Evolutionary conservation across 2,888 invertebrate genomes (phyloP).

Genomic region (Ochropacha duplaris): DNA sequence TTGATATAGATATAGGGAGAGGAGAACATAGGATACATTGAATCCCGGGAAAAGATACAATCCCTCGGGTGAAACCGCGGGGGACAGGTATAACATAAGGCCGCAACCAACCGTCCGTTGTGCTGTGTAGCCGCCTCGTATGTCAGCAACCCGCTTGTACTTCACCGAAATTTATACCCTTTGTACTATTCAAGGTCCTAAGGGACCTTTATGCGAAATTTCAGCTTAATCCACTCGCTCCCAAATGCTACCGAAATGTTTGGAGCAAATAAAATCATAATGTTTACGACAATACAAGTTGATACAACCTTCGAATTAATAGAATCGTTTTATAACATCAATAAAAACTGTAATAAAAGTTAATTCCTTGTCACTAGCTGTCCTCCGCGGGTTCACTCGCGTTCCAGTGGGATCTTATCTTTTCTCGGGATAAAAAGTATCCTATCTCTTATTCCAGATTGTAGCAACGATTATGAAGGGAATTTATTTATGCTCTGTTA

Average conservation of each 20-base stretch:
- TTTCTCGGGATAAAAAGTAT: too few relatives aligned
- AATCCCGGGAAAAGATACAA: too few relatives aligned
- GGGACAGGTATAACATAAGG: not conserved
- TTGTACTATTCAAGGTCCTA: not conserved
- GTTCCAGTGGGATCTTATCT: too few relatives aligned
- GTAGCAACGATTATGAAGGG: too few relatives aligned
- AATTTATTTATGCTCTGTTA: conserved; percentile 5
- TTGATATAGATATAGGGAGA: too few relatives aligned
- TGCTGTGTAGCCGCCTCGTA: not conserved
- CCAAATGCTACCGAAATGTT: not conserved
- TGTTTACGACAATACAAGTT: not conserved
- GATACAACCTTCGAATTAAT: not conserved
- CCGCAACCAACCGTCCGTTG: not conserved
- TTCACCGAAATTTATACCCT: not conserved
- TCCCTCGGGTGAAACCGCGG: too few relatives aligned
- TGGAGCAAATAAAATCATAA: not conserved
- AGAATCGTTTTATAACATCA: not conserved
- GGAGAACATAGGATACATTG: too few relatives aligned
- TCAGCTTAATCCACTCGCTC: not conserved
- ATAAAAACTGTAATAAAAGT: not conserved
- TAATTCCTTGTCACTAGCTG: too few relatives aligned
- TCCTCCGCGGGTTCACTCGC: too few relatives aligned
- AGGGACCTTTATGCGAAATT: conserved; percentile 1
- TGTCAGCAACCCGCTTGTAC: not conserved
- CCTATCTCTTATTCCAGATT: too few relatives aligned